Evolutionary conservation across 2,797 vertebrate species (phyloP).

Genomic region (Labeo calbasu): DNA sequence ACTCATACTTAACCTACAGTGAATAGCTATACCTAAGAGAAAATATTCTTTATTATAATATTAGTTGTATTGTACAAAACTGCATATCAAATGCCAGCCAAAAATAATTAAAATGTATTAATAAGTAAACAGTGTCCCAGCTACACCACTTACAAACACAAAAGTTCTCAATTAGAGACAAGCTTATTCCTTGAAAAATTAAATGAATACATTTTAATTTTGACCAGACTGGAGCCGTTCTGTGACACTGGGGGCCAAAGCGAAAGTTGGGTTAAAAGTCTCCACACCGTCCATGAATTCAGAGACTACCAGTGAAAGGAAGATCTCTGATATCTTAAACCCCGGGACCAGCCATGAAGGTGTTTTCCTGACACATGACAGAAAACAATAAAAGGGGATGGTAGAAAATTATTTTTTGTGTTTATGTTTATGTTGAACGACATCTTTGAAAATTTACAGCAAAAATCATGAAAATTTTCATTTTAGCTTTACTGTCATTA

Average conservation of each 20-base stretch:
- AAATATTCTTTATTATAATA: neutral
- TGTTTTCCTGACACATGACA: constrained; percentile 3
- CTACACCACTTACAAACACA: neutral
- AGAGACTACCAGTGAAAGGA: constrained; percentile 71
- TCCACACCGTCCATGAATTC: constrained; percentile 69
- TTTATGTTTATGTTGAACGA: neutral
- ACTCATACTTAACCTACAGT: neutral
- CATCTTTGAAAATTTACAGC: neutral
- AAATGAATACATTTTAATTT: neutral
- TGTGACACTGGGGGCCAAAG: constrained; percentile 54
- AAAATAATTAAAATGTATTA: too few relatives aligned
- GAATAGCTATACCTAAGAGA: too few relatives aligned
- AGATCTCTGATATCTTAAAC: constrained; percentile 67
- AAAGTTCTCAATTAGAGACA: neutral
- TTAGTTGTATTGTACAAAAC: neutral
- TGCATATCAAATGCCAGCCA: neutral
- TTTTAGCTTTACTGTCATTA: neutral
- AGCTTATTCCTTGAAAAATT: neutral
- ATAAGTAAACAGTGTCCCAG: neutral
- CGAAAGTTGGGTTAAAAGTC: constrained; percentile 65
- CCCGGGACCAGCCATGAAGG: constrained; percentile 5
- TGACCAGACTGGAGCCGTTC: constrained; percentile 80
- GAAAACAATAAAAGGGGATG: neutral
- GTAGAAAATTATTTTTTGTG: neutral
- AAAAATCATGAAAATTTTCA: neutral